Evolutionary conservation across 2,113 vertebrate genomes (phyloP), one percentile per base, ranked within the genome.

Genomic region (Ciconia boyciana): DNA sequence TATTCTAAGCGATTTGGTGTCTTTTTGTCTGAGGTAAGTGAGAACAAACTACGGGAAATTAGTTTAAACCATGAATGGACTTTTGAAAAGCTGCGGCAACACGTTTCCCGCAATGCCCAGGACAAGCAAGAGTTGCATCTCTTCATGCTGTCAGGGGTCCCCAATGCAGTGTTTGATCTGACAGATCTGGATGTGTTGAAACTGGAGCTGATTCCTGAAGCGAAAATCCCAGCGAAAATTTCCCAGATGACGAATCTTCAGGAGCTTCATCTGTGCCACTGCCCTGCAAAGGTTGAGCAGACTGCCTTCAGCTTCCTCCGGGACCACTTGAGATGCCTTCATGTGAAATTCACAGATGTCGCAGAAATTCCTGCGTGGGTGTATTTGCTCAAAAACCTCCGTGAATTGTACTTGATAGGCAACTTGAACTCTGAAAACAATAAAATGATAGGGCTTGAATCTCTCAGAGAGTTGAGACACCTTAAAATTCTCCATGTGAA

Each of bases 361-460:
- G 99, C 99, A 60, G 99, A 99, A 98, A 99, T 99, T 89, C 99
- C 99, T 34, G 99, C 99, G 43, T 99, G 99, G 99, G 99, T 99
- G 20, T 99, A 99, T 96, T 92, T 99, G 97, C 97, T 99, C 94
- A 99, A 99, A 98, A 99, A 98, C 94, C 98, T 99, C 66, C 98
- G 98, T 51, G 99, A 99, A 95, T 96, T 99, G 71, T 99, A 99
- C 96, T 96, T 99, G 91, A 98, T 99, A 84, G 99, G 99, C 87
- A 99, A 99, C 82, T 98, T 99, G 97, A 99, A 99, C 98, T 99
- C 99, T 10, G 99, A 99, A 98, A 99, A 99, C 94, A 99, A 99
- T 97, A 99, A 99, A 97, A 99, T 99, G 99, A 99, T 99, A 57
- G 99, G 99, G 90, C 98, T 99, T 0, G 99, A 99, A 83, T 99